A percentile compares a stretch with the other conserved stretches of the same genome.
These are phyloP conservation scores for Crossocerus cetratus DNA, from an alignment of 2,888 invertebrate species.

Conservation along the genomic window DNA sequence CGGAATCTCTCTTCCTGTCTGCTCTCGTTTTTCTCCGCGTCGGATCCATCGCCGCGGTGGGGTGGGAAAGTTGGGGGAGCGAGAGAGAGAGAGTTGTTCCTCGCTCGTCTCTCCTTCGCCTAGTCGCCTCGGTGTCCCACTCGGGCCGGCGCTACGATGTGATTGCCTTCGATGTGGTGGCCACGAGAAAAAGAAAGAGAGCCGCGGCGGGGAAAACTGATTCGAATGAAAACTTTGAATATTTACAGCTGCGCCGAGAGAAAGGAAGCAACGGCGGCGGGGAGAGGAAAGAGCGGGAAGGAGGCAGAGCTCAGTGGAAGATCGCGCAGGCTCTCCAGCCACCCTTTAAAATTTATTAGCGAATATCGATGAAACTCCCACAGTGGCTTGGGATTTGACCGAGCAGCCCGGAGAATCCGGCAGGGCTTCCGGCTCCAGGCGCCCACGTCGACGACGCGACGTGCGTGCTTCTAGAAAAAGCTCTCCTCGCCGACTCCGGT, in stretches of 20 bases:
- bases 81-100: neutral
- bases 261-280: too few species aligned
- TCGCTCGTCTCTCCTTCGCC: slow-evolving; percentile 37
- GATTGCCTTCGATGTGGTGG: slow-evolving; percentile 28
- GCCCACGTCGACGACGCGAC: slow-evolving; percentile 4
- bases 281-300: too few species aligned
- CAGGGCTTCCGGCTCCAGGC: neutral
- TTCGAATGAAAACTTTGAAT: slow-evolving; percentile 65
- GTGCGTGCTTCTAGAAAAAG: slow-evolving; percentile 22
- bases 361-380: slow-evolving; percentile 68
- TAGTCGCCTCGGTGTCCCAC: slow-evolving; percentile 37
- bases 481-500: neutral
- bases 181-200: neutral
- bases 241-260: slow-evolving; percentile 61
- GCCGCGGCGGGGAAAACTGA: slow-evolving; percentile 35
- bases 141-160: slow-evolving; percentile 19
- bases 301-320: too few species aligned
- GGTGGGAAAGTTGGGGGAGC: slow-evolving; percentile 40
- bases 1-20: neutral
- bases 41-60: slow-evolving; percentile 40
- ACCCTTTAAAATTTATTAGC: slow-evolving; percentile 61
- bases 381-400: slow-evolving; percentile 34
- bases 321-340: slow-evolving; percentile 20
- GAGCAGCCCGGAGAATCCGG: neutral
- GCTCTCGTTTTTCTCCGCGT: slow-evolving; percentile 13